Evolutionary conservation across 2,797 vertebrate genomes (phyloP).

Genomic region (Scolopax rusticola): DNA sequence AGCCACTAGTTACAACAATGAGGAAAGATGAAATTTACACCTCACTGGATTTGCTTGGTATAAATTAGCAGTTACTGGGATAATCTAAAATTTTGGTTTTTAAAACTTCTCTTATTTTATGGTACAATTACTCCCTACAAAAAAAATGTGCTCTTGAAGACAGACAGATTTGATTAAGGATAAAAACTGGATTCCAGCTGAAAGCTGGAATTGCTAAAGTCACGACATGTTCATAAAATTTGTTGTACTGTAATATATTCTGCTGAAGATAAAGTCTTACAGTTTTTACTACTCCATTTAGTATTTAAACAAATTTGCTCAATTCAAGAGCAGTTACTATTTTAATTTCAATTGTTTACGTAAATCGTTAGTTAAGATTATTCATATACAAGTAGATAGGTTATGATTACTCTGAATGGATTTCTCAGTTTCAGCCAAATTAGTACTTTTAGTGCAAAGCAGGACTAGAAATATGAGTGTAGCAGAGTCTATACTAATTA

Average conservation of each 20-base stretch:
- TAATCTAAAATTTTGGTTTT: not conserved
- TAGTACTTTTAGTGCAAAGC: conserved; percentile 48
- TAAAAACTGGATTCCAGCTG: conserved; percentile 42
- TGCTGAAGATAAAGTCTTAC: conserved; percentile 29
- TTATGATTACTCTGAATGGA: conserved; percentile 64
- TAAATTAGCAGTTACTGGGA: conserved; percentile 7
- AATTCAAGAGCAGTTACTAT: conserved; percentile 22
- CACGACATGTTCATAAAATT: conserved; percentile 58
- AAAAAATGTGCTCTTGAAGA: conserved; percentile 11
- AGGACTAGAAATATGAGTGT: conserved; percentile 54
- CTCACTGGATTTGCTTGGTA: not conserved
- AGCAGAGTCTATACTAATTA: not conserved
- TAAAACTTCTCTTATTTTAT: conserved; percentile 10
- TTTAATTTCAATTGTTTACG: conserved; percentile 51
- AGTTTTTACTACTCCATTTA: conserved; percentile 23
- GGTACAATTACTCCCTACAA: conserved; percentile 26
- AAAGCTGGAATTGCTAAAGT: conserved; percentile 56
- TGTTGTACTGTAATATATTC: conserved; percentile 24
- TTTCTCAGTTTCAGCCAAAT: conserved; percentile 79
- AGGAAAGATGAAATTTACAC: conserved; percentile 57
- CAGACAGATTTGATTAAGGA: conserved; percentile 53
- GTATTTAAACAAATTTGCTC: conserved; percentile 55
- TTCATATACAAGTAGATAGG: conserved; percentile 42
- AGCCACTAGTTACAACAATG: not conserved
- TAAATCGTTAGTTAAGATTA: conserved; percentile 64